phyloP scores from a whole-genome alignment of 1,140 invertebrate species.

The Diplogasteroides magnus region DNA sequence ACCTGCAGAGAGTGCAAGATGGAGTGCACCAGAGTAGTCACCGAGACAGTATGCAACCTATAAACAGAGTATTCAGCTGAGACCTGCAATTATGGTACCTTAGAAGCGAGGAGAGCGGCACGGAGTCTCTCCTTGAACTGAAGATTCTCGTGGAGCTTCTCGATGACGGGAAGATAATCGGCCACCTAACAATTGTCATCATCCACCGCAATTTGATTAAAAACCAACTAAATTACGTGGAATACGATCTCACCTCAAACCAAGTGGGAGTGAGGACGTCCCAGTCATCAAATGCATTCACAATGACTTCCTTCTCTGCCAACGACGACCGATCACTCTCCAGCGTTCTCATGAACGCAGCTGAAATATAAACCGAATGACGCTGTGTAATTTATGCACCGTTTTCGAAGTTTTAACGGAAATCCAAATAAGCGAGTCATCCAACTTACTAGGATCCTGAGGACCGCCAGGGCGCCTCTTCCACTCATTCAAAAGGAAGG shows the following conservation, averaged over 20 bases:
- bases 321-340: slow-evolving; percentile 20
- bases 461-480: slow-evolving; percentile 35
- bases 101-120: slow-evolving; percentile 92
- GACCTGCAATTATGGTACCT: slow-evolving; percentile 58
- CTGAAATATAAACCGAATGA: slow-evolving; percentile 15
- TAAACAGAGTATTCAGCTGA: not conserved
- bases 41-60: slow-evolving; percentile 42
- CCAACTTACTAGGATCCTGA: slow-evolving; percentile 36
- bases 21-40: slow-evolving; percentile 38
- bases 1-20: slow-evolving; percentile 41
- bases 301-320: slow-evolving; percentile 42
- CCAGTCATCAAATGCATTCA: slow-evolving; percentile 49
- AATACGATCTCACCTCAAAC: slow-evolving; percentile 41
- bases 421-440: not conserved
- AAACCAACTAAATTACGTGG: not conserved
- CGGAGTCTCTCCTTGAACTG: slow-evolving; percentile 77
- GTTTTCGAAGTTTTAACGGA: not conserved
- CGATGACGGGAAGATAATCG: slow-evolving; percentile 42
- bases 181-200: slow-evolving; percentile 21
- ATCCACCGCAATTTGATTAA: not conserved
- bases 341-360: slow-evolving; percentile 33
- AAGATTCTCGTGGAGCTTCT: slow-evolving; percentile 77
- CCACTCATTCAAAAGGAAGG: slow-evolving; percentile 36
- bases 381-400: no score
- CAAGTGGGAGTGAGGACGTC: slow-evolving; percentile 47